phyloP scores from a whole-genome alignment of 2,888 invertebrate genomes.

The Odiellus spinosus region DNA sequence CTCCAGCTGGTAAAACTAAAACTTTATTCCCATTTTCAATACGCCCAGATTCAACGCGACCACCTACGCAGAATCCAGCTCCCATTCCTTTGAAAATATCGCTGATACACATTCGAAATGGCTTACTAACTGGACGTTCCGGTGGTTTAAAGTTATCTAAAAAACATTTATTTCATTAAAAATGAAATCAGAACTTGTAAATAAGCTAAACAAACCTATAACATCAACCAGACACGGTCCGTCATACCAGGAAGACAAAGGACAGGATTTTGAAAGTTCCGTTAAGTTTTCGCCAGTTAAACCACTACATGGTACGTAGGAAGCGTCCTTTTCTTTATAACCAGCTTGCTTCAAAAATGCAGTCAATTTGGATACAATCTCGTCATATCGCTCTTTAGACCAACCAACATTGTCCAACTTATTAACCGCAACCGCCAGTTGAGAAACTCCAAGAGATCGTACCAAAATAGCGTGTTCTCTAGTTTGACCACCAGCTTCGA shows the following conservation, averaged over 20 bases:
- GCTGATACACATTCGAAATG: slow-evolving; percentile 77
- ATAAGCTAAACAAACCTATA: slow-evolving; percentile 42
- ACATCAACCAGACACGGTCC: slow-evolving; percentile 48
- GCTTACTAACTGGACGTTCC: slow-evolving; percentile 67
- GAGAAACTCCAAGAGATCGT: slow-evolving; percentile 66
- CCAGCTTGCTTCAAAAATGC: slow-evolving; percentile 77
- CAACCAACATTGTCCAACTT: slow-evolving; percentile 93
- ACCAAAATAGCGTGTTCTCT: slow-evolving; percentile 91
- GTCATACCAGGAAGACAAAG: slow-evolving; percentile 55
- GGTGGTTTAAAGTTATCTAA: slow-evolving; percentile 62
- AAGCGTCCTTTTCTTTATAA: slow-evolving; percentile 68
- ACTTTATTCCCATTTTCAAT: slow-evolving; percentile 72
- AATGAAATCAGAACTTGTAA: background rate
- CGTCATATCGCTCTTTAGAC: slow-evolving; percentile 76
- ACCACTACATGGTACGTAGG: slow-evolving; percentile 88
- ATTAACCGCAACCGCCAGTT: slow-evolving; percentile 87
- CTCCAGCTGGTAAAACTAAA: slow-evolving; percentile 66
- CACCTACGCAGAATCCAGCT: slow-evolving; percentile 76
- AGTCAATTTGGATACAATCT: slow-evolving; percentile 66
- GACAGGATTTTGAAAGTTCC: slow-evolving; percentile 28
- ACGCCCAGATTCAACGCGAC: slow-evolving; percentile 79
- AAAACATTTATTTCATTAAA: background rate
- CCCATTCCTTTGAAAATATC: slow-evolving; percentile 83
- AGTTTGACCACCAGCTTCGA: slow-evolving; percentile 94
- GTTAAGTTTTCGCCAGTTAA: slow-evolving; percentile 74